Evolutionary conservation across 2,113 vertebrate species (phyloP), one percentile per base, ranked within the genome.

Genomic region (Proteles cristata): DNA sequence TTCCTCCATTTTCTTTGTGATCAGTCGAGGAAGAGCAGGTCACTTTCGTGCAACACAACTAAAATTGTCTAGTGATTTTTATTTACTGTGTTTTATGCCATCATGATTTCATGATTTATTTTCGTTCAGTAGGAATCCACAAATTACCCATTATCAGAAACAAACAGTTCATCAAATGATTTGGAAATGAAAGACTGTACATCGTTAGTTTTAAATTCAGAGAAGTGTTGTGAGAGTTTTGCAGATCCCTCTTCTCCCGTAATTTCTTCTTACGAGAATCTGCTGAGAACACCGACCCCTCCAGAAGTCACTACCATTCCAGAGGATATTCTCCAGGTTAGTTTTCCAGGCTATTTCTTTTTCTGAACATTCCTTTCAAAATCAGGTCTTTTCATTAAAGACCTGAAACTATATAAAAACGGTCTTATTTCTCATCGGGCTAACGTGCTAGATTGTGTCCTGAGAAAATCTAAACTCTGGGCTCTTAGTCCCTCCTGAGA

Each of bases 301-400:
- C 99, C 99, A 93, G 98, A 98, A 98, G 98, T 99, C 93, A 99
- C 99, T 71, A 88, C 71, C 23, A 99, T 99, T 97, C 98, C 99
- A 93, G 98, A 98, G 53, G 98, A 99, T 69, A 95, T 99, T 92
- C 97, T 98, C 35, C 98, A 99, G 99, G 99, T 99, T 65, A 94
- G 43, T 83, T 92, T 86, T 80, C 71, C n/a, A 92, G n/a, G 15
- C 71, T 28, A 7, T 55, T 86, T 92, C 58, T 90, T 83, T 96
- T 79, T 39, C 55, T 77, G 45, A 82, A 65, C 8, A 35, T 65
- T 76, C 19, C 87, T 96, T 97, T 63, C 11, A 93, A 83, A 92
- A 43, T 80, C 53, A 86, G 28, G 10, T 39, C 39, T 55, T 53
- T 87, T 45, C 55, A 39, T 68, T 89, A 93, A 71, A 79, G 11